Base-by-base conservation (phyloP, 2,797 vertebrate species). In the Anguilla obscura region DNA sequence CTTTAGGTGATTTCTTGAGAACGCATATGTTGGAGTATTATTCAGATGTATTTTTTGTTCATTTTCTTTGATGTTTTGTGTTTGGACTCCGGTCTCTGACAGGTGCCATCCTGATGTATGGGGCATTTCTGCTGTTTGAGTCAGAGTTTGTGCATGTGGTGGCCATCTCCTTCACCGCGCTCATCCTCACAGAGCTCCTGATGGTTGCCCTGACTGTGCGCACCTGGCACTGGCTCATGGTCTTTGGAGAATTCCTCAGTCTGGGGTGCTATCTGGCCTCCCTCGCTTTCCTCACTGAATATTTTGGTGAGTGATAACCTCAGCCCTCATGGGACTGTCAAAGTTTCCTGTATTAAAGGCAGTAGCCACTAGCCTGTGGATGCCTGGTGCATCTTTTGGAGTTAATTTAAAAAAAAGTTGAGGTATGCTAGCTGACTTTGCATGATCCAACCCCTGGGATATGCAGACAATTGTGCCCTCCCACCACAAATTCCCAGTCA, bases 151-250 rank as follows among this genome's bases (percentile, higher is more conserved):
- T 99, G 58, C 98, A 99, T 0, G 98, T 99, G 0, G 98, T 99
- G 89, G 98, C 98, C 93, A 99, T 99, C 96, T 99, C 98, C 87
- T 99, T 99, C 96, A 99, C 98, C 0, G 98, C 98, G 0, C 97
- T 99, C 27, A 94, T 99, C 91, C 93, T 99, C 88, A 99, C 98
- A 0, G 98, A 99, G 94, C 97, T 99, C 92, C 96, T 99, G 92
- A 99, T 99, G 98, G 98, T 99, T 94, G 98, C 98, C 0, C 95
- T 99, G 91, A 98, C 97, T 0, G 93, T 99, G 89, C 95, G 98
- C 0, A 99, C 98, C 0, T 99, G 98, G 98, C 98, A 99, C 95
- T 99, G 97, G 97, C 97, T 99, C 90, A 99, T 99, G 98, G 98
- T 97, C 71, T 92, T 98, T 93, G 98, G 97, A 0, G 97, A 99